Percentiles rank a stretch among this genome's conserved stretches.
Evolutionary conservation across 35 echinoderm and acorn worm species (phyloP).

Genomic region (Eucidaris tribuloides): DNA sequence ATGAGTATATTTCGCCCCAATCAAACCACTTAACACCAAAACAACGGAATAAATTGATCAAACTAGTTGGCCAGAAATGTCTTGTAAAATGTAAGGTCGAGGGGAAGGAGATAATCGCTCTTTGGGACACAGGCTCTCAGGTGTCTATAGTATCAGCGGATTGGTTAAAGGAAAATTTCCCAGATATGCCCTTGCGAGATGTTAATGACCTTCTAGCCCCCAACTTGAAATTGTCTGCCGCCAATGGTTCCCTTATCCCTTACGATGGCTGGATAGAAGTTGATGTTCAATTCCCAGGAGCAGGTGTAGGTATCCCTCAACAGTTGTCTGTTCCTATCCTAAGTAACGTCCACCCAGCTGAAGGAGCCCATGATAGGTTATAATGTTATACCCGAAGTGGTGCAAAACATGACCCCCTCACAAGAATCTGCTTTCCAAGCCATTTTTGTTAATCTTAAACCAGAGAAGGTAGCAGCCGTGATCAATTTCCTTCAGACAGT

Average conservation of each 20-base stretch:
- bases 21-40: slow-evolving; percentile 22
- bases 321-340: slow-evolving; percentile 39
- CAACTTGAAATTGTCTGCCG: slow-evolving; percentile 49
- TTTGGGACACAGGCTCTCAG: slow-evolving; percentile 80
- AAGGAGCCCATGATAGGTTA: slow-evolving; percentile 65
- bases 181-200: slow-evolving; percentile 19
- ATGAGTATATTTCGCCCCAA: background rate
- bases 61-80: slow-evolving; percentile 40
- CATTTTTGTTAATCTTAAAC: background rate
- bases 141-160: slow-evolving; percentile 53
- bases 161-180: slow-evolving; percentile 29
- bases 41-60: background rate
- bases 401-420: background rate
- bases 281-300: background rate
- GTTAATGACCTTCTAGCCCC: slow-evolving; percentile 29
- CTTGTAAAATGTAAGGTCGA: slow-evolving; percentile 26
- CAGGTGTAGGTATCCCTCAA: background rate
- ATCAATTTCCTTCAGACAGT: slow-evolving; percentile 6
- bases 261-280: slow-evolving; percentile 63
- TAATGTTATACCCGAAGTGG: slow-evolving; percentile 64
- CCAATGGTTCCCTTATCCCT: slow-evolving; percentile 49
- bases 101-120: background rate
- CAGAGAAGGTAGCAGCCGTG: background rate
- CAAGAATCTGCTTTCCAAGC: background rate
- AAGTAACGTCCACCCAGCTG: slow-evolving; percentile 23